Evolutionary conservation across 2,888 invertebrate genomes (phyloP), one percentile per base, ranked within the genome.

Genomic region (Lathronympha strigana): DNA sequence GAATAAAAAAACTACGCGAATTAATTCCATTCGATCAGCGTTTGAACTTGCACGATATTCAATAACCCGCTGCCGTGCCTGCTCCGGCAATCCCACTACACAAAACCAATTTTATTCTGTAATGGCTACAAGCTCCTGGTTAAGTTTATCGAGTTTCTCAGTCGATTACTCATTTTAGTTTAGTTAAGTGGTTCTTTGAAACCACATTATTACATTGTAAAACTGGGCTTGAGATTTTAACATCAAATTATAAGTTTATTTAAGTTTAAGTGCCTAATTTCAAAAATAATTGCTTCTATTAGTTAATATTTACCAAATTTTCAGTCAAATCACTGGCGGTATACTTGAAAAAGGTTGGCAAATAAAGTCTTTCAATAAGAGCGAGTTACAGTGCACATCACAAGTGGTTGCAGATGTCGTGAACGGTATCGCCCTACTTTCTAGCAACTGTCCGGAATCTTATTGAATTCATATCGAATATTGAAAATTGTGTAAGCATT

Each of bases 391-490:
- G 45, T 43, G 64, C 43, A 49, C 28, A 57, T 57, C 51, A 40
- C 38, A 61, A 66, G 61, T 61, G 61, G 60, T 61, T 66, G 66
- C 66, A 64, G 66, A 66, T 66, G 61, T 61, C 61, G 66, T 21
- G 66, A 66, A 67, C 61, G 68, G 62, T 45, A 69, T 57, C 55
- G 63, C 61, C 49, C 67, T 54, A 68, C 55, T 63, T 66, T 38
- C 58, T 8, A 57, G 50, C 63, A 58, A 43, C 62, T 53, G 64
- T 31, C 55, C 64, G 61, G 68, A 53, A 68, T 73, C 74, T 71
- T 78, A 78, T 77, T 73, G 73, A 73, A 74, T 72, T 73, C 67
- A 73, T 75, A 75, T 74, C 67, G 74, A 77, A 78, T 77, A 78
- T 80, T 78, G 77, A 76, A 78, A 75, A 76, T 72, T 73, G 71